Evolutionary conservation across 2,797 vertebrate species (phyloP).

Genomic region (Moxostoma hubbsi): DNA sequence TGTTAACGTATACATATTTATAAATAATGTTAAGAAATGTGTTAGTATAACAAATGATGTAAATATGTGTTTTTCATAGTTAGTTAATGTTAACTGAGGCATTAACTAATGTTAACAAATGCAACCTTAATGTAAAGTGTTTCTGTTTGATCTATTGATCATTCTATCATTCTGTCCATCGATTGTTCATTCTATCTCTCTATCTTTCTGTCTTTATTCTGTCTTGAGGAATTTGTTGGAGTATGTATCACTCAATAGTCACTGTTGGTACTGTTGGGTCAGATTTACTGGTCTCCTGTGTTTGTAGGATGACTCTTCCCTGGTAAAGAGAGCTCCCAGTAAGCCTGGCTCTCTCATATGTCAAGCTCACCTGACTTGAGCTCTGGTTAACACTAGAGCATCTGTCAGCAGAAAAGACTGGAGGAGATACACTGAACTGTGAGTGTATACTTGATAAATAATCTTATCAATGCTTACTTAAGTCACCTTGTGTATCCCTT

Average conservation of each 20-base stretch:
- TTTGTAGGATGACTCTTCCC: constrained; percentile 75
- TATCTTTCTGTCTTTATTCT: no score
- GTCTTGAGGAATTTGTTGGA: constrained; percentile 27
- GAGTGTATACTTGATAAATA: constrained; percentile 68
- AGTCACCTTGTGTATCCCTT: neutral
- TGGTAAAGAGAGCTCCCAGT: constrained; percentile 66
- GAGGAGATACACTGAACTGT: constrained; percentile 88
- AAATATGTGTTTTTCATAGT: no score
- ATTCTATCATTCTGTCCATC: no score
- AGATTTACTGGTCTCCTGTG: constrained; percentile 35
- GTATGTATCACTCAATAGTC: constrained; percentile 56
- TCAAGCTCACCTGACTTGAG: constrained; percentile 82
- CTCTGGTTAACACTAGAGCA: constrained; percentile 82
- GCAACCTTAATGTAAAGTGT: no score
- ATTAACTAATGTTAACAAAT: no score
- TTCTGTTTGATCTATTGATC: no score
- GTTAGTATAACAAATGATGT: no score
- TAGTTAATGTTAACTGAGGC: no score
- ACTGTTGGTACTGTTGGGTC: neutral
- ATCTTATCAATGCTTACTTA: neutral
- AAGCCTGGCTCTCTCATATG: constrained; percentile 76
- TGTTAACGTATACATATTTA: no score
- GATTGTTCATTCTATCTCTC: no score
- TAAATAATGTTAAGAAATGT: no score
- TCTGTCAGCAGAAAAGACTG: constrained; percentile 89